Evolutionary conservation across 2,888 invertebrate species (phyloP).

Genomic region (Synergus gifuensis): DNA sequence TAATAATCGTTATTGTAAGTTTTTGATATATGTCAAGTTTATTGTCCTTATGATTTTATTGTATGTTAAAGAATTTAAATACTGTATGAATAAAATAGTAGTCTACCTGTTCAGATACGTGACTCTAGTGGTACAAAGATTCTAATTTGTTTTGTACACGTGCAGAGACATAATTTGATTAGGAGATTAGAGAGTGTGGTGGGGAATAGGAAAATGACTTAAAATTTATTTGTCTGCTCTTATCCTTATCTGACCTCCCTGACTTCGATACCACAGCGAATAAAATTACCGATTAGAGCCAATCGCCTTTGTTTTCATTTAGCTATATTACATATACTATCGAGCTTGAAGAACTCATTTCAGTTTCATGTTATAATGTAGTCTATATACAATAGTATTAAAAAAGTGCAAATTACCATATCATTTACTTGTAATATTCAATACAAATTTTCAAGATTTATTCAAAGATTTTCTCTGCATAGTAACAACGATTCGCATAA

Average conservation of each 20-base stretch:
- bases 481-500: neutral
- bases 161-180: constrained; percentile 34
- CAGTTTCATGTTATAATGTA: neutral
- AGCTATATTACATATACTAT: neutral
- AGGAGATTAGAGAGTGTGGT: constrained; percentile 11
- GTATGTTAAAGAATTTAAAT: too few species aligned
- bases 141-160: neutral
- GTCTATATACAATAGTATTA: neutral
- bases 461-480: neutral
- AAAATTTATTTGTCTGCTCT: constrained; percentile 23
- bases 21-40: too few species aligned
- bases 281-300: neutral
- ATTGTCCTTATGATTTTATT: too few species aligned
- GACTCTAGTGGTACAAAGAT: neutral
- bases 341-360: neutral
- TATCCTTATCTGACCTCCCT: constrained; percentile 9
- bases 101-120: neutral
- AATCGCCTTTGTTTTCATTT: neutral
- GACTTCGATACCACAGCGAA: neutral
- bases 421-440: neutral
- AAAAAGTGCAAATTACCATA: neutral
- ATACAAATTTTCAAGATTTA: neutral
- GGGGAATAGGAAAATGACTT: neutral
- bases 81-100: neutral
- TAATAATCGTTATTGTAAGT: too few species aligned